Evolutionary conservation across 2,113 vertebrate genomes (phyloP), one percentile per base, ranked within the genome.

Genomic region (Puma concolor): DNA sequence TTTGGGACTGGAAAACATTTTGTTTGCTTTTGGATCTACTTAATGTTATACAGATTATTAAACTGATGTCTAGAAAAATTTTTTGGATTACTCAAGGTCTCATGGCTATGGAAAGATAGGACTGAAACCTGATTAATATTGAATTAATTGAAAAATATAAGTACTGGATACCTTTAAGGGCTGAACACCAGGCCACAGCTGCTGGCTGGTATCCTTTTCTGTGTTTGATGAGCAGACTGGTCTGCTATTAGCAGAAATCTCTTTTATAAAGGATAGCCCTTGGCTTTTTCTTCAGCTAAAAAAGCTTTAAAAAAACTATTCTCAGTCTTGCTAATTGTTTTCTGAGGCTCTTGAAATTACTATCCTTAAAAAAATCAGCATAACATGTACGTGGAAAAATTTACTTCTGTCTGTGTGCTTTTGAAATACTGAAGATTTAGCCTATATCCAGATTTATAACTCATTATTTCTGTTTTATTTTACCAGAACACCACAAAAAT

Each of bases 341-440:
- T 93, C n/a, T 83, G n/a, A 85, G 63, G 29, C 23, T 64, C 25
- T 71, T 93, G 54, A 83, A 81, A 82, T 93, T 85, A 44, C 36
- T 89, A 2, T 72, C 36, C 44, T 93, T 97, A 57, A 83, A 66
- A 84, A 90, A 84, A 9, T 94, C 11, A 64, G 25, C 25, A 38
- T 74, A 93, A 91, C 44, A 69, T 23, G 67, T 5, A 83, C 0
- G 9, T 64, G 41, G 76, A 66, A 66, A 66, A 54, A 83, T 76
- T 41, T 92, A 36, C 17, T 95, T 71, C 48, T 85, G 1, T 85
- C 33, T 0, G 0, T 96, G 31, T 63, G 29, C 64, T 83, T 95
- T 67, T 79, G 63, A 89, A 88, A 60, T 97, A 69, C 33, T 69
- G n/a, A 95, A 54, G 21, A 77, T 95, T 92, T 92, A 90, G 33